These are phyloP conservation scores for Cistogaster globosa DNA, from an alignment of 2,888 invertebrate genomes.

Conservation along the genomic window DNA sequence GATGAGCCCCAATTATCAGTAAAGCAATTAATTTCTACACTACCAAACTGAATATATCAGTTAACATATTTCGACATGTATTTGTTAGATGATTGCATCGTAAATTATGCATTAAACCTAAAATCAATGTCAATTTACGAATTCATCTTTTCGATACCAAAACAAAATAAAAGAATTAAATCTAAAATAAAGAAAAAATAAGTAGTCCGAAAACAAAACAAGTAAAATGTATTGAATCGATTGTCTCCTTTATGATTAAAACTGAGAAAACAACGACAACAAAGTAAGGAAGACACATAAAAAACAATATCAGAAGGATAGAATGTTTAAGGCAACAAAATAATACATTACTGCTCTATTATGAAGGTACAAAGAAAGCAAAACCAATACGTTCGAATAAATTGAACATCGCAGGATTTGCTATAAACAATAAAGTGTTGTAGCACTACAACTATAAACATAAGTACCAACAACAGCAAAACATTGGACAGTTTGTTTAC, in stretches of 20 bases:
- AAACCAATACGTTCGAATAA: conserved; percentile 33
- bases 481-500: conserved; percentile 33
- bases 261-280: conserved; percentile 1
- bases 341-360: conserved; percentile 31
- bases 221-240: conserved; percentile 31
- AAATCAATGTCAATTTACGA: conserved; percentile 70
- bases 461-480: neutral
- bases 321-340: conserved; percentile 46
- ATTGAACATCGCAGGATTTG: conserved; percentile 54
- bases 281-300: conserved; percentile 8
- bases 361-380: conserved; percentile 19
- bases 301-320: conserved; percentile 41
- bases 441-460: conserved; percentile 26
- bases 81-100: conserved; percentile 54
- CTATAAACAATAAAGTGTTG: conserved; percentile 35
- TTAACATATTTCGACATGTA: conserved; percentile 21
- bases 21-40: neutral
- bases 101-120: conserved; percentile 70
- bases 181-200: neutral
- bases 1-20: neutral
- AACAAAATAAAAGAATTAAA: conserved; percentile 11
- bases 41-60: neutral
- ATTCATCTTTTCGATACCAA: conserved; percentile 63
- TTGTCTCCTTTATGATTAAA: conserved; percentile 39
- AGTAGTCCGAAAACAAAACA: conserved; percentile 12